Base-by-base conservation (phyloP, 1,140 invertebrate genomes). In the Helicoverpa zea region DNA sequence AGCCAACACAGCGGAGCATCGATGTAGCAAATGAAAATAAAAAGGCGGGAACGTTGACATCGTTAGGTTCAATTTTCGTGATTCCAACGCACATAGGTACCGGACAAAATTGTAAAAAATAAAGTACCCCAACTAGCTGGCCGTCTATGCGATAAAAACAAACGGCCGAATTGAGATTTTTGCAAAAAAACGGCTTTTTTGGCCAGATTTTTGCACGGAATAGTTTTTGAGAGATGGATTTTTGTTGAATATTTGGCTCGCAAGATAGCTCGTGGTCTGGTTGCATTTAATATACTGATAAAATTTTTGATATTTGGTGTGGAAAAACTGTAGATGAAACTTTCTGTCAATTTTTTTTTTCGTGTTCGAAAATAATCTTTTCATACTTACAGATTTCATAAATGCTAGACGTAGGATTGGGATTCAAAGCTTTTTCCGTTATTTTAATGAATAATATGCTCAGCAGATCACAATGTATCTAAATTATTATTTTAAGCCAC, bases 31-130 rank as follows among this genome's bases (percentile, higher is more conserved):
- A 49, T 4, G 11, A 66, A 66, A 66, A 66, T 47, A 43, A 47
- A 66, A 11, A 49, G 7, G n/a, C 16, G 3, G 13, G 51, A 43
- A 43, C 61, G 63, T 68, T 56, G 79, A 75, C 79, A 75, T 75
- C 29, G 61, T 64, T 74, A 72, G 35, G 61, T 68, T 49, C 70
- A 80, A 75, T 80, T 80, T 68, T 75, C 72, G 49, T 75, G 79
- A 75, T 75, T 47, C 52, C 49, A 58, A 56, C 30, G 13, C 49
- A 23, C 35, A 49, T 51, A 51, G 43, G 51, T 59, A 75, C 9
- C 47, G 51, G 30, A 43, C 52, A 47, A 64, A 68, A 79, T 79
- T 68, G 51, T 79, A 30, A 79, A 78, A 66, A 79, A 77, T 47
- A 79, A 75, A 54, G 18, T 52, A 52, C 16, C 56, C 73, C 35